Evolutionary conservation across 2,888 invertebrate species (phyloP), one percentile per base, ranked within the genome.

Genomic region (Sussaba pulchella): DNA sequence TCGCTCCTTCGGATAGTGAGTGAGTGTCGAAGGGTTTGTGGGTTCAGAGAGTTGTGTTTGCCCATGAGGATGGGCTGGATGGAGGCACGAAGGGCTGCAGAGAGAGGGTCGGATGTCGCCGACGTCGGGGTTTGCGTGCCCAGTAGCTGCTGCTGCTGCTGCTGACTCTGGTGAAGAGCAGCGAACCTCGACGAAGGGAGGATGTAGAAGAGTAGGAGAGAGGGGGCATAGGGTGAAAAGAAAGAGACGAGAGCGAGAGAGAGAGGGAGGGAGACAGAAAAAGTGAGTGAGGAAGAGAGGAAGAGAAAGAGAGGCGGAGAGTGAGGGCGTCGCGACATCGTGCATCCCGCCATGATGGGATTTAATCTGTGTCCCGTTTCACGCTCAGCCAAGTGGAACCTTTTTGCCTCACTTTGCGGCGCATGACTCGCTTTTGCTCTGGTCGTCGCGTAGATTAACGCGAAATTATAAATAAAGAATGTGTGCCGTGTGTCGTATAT

Each of bases 301-400:
- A 59, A 79, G 74, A 73, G 75, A 78, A 74, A 64, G 78, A 82
- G 82, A 76, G 83, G 82, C 73, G 82, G 83, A 73, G 76, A 75
- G 80, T 76, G 80, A 84, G 86, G 86, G 87, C 86, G 88, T 83
- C 88, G 88, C 88, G 88, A 89, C 88, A 88, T 87, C 88, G 87
- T 88, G 86, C 87, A 86, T 87, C 89, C 87, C 87, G 83, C 85
- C 86, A 91, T 92, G 92, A 93, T 92, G 92, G 93, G 93, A 93
- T 93, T 93, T 93, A 93, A 93, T 93, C 93, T 93, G 92, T 93
- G 93, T 93, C 92, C 93, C 92, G 93, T 93, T 93, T 93, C 92
- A 92, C 92, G 93, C 93, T 93, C 90, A 91, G 92, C 92, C 91
- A 91, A 93, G 93, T 93, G 91, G 92, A 93, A 93, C 92, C 92